Evolutionary conservation across 2,888 invertebrate species (phyloP).

Genomic region (Nephrotoma guestfalica): DNA sequence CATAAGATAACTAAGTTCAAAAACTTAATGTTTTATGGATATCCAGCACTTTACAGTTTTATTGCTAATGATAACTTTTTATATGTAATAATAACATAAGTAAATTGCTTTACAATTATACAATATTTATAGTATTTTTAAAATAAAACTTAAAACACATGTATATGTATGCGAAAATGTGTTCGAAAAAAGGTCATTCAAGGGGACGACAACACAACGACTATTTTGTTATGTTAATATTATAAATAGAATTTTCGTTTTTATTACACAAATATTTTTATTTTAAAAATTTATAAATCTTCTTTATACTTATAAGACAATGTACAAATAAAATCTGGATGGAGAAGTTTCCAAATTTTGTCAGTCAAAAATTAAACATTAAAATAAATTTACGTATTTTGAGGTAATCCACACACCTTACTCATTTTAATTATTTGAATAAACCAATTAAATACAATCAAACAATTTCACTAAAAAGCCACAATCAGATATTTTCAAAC

Average conservation of each 20-base stretch:
- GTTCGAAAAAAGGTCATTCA: constrained; percentile 1
- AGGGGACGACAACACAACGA: background rate
- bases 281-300: background rate
- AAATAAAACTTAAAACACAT: background rate
- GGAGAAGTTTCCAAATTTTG: background rate
- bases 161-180: background rate
- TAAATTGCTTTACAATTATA: background rate
- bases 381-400: background rate
- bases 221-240: background rate
- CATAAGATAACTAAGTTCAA: background rate
- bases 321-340: background rate
- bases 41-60: background rate
- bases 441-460: background rate
- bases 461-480: background rate
- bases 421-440: background rate
- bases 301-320: background rate
- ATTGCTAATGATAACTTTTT: background rate
- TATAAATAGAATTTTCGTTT: background rate
- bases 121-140: background rate
- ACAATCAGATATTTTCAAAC: background rate
- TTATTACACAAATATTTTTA: background rate
- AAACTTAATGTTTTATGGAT: background rate
- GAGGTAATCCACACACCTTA: background rate
- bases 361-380: background rate
- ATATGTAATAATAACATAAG: background rate